Percentiles rank a stretch among this genome's conserved stretches.
These are phyloP conservation scores for Mesorhabditis sp. DNA, from an alignment of 2,888 invertebrate genomes.

Conservation along the genomic window DNA sequence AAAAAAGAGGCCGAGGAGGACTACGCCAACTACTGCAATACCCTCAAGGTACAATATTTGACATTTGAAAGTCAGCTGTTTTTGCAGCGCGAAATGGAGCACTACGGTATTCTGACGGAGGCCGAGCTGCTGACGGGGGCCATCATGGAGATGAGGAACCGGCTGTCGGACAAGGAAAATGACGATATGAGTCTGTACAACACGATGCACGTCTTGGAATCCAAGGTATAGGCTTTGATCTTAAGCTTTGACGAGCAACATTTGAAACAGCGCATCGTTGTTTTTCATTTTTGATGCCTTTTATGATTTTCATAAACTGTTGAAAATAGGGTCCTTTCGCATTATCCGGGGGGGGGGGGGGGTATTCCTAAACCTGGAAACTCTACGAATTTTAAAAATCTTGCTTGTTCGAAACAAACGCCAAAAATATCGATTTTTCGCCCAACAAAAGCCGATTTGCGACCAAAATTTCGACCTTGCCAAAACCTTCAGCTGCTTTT, in stretches of 20 bases:
- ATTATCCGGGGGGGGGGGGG: too few species aligned
- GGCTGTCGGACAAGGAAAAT: conserved; percentile 50
- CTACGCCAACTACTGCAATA: conserved; percentile 29
- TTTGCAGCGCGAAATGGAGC: conserved; percentile 26
- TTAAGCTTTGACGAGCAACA: neutral
- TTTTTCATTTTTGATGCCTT: too few species aligned
- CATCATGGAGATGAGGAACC: conserved; percentile 40
- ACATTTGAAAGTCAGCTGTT: neutral
- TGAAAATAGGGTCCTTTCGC: too few species aligned
- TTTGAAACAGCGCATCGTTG: too few species aligned
- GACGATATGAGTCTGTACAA: conserved; percentile 56
- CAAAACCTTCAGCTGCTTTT: too few species aligned
- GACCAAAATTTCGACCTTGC: too few species aligned
- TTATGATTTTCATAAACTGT: too few species aligned
- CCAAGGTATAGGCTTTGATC: conserved; percentile 29
- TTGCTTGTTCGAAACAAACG: too few species aligned
- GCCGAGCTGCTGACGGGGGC: conserved; percentile 48
- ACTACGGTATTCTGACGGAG: conserved; percentile 50
- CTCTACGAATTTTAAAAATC: too few species aligned
- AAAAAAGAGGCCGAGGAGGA: conserved; percentile 16
- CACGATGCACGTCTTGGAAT: conserved; percentile 50
- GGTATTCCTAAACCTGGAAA: too few species aligned
- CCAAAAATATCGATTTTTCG: too few species aligned
- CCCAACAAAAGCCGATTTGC: too few species aligned
- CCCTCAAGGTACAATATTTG: conserved; percentile 20